Percentiles rank a stretch among this genome's conserved stretches.
These are phyloP conservation scores for Notolepis coatsorum DNA, from an alignment of 2,797 vertebrate genomes.

Conservation along the genomic window DNA sequence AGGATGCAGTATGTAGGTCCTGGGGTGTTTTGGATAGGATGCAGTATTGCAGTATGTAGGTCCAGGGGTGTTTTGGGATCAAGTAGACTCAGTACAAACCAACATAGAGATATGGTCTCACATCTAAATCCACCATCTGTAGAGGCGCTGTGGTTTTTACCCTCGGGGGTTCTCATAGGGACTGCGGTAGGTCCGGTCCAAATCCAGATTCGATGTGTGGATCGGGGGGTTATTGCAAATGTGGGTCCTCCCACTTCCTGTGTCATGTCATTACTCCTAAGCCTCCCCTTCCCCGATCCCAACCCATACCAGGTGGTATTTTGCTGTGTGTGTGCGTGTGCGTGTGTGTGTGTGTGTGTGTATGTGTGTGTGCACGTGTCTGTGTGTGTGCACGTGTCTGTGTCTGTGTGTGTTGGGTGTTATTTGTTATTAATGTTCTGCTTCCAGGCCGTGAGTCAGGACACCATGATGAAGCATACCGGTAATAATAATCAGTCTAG, in stretches of 20 bases:
- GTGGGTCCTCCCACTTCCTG: conserved; percentile 16
- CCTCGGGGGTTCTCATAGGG: not conserved
- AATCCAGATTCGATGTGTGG: conserved; percentile 11
- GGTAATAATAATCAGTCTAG: too few relatives aligned
- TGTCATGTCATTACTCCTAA: conserved; percentile 11
- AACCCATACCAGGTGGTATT: not conserved
- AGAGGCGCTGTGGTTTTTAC: conserved; percentile 10
- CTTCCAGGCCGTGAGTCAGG: too few relatives aligned
- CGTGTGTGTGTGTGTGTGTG: too few relatives aligned
- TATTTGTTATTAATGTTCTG: too few relatives aligned
- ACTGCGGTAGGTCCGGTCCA: conserved; percentile 31
- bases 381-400: too few relatives aligned
- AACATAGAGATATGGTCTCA: conserved; percentile 3
- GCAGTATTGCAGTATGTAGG: too few relatives aligned
- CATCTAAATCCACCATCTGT: not conserved
- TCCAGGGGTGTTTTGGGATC: not conserved
- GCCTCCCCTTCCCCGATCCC: too few relatives aligned
- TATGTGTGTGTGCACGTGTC: too few relatives aligned
- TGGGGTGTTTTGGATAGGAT: too few relatives aligned
- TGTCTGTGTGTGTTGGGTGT: not conserved
- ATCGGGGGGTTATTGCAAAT: conserved; percentile 13
- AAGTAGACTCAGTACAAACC: not conserved
- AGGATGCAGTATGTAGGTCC: too few relatives aligned
- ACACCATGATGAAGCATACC: too few relatives aligned
- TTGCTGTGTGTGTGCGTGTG: not conserved